phyloP scores from a whole-genome alignment of 2,113 vertebrate species.

The Thunnus maccoyii region DNA sequence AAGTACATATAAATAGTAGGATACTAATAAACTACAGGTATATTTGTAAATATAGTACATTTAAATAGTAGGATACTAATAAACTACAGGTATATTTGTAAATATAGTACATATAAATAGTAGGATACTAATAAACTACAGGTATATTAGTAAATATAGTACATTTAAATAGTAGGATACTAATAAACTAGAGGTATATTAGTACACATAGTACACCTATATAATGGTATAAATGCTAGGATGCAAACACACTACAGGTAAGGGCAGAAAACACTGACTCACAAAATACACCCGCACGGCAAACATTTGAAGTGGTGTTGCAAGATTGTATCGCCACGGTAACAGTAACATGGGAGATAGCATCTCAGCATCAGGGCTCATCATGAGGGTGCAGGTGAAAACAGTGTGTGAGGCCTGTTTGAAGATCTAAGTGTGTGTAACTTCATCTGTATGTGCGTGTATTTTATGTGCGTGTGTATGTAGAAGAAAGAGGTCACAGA shows the following conservation, averaged over 20 bases:
- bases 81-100: too few relatives aligned
- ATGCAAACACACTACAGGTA: background rate
- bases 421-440: conserved; percentile 2
- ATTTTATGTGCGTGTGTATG: background rate
- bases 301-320: background rate
- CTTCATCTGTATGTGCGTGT: background rate
- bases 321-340: conserved; percentile 14
- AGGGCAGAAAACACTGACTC: background rate
- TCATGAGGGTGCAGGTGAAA: conserved; percentile 10
- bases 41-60: too few relatives aligned
- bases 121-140: too few relatives aligned
- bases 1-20: too few relatives aligned
- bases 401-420: conserved; percentile 35
- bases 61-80: too few relatives aligned
- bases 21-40: too few relatives aligned
- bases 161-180: too few relatives aligned
- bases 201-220: background rate
- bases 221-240: background rate
- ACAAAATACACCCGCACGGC: conserved; percentile 8
- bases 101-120: too few relatives aligned
- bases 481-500: background rate
- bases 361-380: background rate
- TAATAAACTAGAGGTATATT: too few relatives aligned
- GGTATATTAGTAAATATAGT: too few relatives aligned
- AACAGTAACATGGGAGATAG: conserved; percentile 5